Base-by-base conservation (phyloP, 2,888 invertebrate genomes). In the Harpagoxenus sublaevis region DNA sequence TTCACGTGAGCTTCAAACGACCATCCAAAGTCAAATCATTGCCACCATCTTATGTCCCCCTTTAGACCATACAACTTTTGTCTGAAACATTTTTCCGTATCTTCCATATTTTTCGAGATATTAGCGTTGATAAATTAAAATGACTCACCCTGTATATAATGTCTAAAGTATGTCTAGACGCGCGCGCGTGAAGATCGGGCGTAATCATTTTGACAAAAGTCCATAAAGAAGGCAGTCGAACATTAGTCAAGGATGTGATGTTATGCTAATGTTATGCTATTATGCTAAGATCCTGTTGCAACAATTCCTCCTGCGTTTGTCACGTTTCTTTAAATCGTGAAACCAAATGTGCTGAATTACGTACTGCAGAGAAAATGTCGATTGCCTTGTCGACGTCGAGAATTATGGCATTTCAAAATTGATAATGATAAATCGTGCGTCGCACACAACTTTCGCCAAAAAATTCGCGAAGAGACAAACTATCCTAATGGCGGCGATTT, bases 261-360 rank as follows among this genome's bases (percentile, higher is more conserved):
- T 39, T 23, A 51, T 51, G 68, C 23, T 66, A 68, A 68, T 71
- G 23, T 55, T 15, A 23, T 53, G 12, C 15, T 71, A 51, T 55
- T 15, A 23, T 53, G 12, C 15, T 71, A 51, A 51, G 5, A 68
- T n/a, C 3, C 15, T 48, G 0, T 66, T 45, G 23, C 45, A 66
- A 66, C 23, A 15, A 51, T 68, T 18, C 9, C 3, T 68, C 9
- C 60, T 28, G 9, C n/a, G 12, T 15, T 45, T 3, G 39, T 65
- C 63, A 42, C n/a, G 39, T 39, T 65, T 62, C 3, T 45, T 35
- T 53, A 53, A 53, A n/a, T 70, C 2, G 15, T 51, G 35, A n/a
- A 35, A 5, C 2, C 2, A 28, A 28, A 42, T 2, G n/a, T 51
- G 18, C 15, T 68, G 12, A 18, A 55, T 73, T 39, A 18, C 15